These are phyloP conservation scores for Notoglanidium macrostoma DNA, from an alignment of 2,797 vertebrate species.

Conservation along the genomic window DNA sequence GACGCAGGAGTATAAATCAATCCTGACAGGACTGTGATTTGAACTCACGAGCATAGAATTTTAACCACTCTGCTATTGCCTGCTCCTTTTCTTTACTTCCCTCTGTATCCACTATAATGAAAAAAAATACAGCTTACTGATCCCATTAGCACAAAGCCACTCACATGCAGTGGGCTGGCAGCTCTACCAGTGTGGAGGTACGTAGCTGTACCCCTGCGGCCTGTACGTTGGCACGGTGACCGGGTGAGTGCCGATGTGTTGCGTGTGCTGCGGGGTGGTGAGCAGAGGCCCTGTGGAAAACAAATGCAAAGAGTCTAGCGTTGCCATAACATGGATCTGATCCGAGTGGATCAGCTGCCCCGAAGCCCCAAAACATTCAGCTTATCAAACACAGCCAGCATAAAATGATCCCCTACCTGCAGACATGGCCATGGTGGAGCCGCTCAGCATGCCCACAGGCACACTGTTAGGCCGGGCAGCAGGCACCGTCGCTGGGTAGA, in stretches of 20 bases:
- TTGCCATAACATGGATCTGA: neutral
- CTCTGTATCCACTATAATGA: neutral
- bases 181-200: conserved; percentile 98
- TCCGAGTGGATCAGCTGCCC: neutral
- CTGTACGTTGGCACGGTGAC: conserved; percentile 98
- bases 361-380: neutral
- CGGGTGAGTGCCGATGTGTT: conserved; percentile 89
- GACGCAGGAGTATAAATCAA: neutral
- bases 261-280: conserved; percentile 94
- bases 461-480: conserved; percentile 89
- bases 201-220: conserved; percentile 99
- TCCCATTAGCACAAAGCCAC: conserved; percentile 48
- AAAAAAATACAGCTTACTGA: neutral
- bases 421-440: conserved; percentile 99
- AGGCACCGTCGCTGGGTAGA: conserved; percentile 90
- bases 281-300: conserved; percentile 87
- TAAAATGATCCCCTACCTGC: conserved; percentile 78
- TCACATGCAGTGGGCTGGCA: conserved; percentile 82
- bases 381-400: neutral
- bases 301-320: neutral
- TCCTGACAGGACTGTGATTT: neutral
- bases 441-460: conserved; percentile 98
- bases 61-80: neutral
- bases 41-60: neutral
- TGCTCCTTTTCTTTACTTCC: neutral